phyloP scores from a whole-genome alignment of 2,113 vertebrate species.

The Butorides virescens region DNA sequence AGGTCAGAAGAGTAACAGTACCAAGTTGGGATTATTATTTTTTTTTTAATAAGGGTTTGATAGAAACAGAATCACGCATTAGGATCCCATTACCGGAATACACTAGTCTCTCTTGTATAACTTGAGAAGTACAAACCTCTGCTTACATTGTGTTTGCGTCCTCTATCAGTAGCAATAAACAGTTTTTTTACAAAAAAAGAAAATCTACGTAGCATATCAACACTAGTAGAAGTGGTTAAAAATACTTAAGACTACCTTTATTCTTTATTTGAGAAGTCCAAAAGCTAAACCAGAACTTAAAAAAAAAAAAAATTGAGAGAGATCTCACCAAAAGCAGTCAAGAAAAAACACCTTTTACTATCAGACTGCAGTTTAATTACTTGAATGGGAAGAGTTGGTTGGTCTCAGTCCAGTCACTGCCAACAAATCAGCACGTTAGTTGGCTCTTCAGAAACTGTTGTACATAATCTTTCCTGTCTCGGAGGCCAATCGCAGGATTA shows the following conservation, averaged over 20 bases:
- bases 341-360: not conserved
- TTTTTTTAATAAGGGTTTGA: not conserved
- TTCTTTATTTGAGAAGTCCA: not conserved
- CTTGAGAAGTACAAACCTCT: not conserved
- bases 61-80: not conserved
- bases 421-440: not conserved
- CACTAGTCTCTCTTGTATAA: not conserved
- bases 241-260: not conserved
- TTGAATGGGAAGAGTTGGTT: not conserved
- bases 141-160: not conserved
- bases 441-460: not conserved
- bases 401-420: not conserved
- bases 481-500: not conserved
- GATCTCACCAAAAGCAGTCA: not conserved
- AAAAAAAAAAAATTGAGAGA: not conserved
- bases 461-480: not conserved
- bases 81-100: not conserved
- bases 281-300: not conserved
- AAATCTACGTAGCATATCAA: not conserved
- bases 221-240: not conserved
- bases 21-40: not conserved
- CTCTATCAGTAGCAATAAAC: not conserved
- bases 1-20: not conserved
- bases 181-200: not conserved
- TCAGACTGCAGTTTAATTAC: not conserved